phyloP scores from a whole-genome alignment of 1,140 invertebrate genomes.

The Brachionus manjavacas region DNA sequence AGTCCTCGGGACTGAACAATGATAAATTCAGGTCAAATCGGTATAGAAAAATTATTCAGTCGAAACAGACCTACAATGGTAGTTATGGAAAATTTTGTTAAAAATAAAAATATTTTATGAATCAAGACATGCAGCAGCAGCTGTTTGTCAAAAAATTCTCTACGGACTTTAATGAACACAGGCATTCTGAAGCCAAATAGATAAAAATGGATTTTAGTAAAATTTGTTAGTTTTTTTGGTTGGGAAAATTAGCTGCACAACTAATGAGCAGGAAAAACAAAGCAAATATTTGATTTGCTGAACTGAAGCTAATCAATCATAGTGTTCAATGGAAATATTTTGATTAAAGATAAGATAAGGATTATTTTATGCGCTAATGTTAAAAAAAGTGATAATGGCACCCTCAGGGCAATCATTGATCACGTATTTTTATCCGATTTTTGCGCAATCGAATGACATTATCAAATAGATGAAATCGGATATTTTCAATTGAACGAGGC shows the following conservation, averaged over 20 bases:
- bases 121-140: not conserved
- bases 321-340: not conserved
- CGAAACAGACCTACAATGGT: not conserved
- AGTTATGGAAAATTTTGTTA: not conserved
- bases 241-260: not conserved
- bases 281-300: slow-evolving; percentile 9
- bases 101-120: not conserved
- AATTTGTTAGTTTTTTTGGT: not conserved
- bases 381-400: slow-evolving; percentile 18
- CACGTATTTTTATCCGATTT: not conserved
- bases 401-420: not conserved
- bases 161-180: not conserved
- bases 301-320: slow-evolving; percentile 26
- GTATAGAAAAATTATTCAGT: not conserved
- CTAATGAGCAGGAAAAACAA: not conserved
- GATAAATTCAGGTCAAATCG: not conserved
- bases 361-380: not conserved
- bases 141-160: slow-evolving; percentile 22
- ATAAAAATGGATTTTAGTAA: not conserved
- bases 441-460: not conserved
- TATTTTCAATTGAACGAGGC: not conserved
- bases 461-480: not conserved
- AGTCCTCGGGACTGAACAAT: not conserved
- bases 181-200: not conserved
- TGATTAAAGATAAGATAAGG: slow-evolving; percentile 20